A percentile compares a stretch with the other conserved stretches of the same genome.
These are phyloP conservation scores for Brevimyrus niger DNA, from an alignment of 2,113 vertebrate genomes.

Conservation along the genomic window DNA sequence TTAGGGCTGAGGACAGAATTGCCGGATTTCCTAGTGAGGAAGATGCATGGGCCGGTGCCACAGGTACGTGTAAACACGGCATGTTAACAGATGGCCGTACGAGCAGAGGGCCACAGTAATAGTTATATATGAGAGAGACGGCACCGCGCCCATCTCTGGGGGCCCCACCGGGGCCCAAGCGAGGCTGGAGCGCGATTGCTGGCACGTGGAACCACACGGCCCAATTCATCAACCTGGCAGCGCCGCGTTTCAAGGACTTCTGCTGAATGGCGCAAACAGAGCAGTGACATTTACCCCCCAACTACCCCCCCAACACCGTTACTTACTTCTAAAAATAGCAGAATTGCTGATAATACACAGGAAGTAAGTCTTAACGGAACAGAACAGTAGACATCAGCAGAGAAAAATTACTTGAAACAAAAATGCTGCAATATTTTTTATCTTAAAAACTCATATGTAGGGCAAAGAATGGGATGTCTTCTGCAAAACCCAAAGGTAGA, in stretches of 20 bases:
- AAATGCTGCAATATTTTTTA: not conserved
- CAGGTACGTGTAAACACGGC: not conserved
- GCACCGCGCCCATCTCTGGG: not conserved
- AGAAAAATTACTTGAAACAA: slow-evolving; percentile 1
- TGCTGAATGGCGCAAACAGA: not conserved
- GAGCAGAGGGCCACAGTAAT: slow-evolving; percentile 10
- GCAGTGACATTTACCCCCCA: not conserved
- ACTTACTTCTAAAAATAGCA: not conserved
- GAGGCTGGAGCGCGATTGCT: not conserved
- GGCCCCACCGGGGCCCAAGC: not conserved
- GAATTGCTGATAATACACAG: slow-evolving; percentile 5
- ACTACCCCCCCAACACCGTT: not conserved
- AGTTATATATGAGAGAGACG: slow-evolving; percentile 1
- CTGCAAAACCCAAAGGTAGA: not conserved
- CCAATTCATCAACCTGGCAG: slow-evolving; percentile 15
- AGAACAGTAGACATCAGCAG: not conserved
- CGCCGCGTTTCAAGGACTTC: slow-evolving; percentile 17
- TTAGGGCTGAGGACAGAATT: not conserved
- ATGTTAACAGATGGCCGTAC: slow-evolving; percentile 3
- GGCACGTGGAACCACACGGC: not conserved
- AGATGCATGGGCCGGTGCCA: not conserved
- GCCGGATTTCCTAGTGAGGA: not conserved
- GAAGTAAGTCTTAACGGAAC: not conserved
- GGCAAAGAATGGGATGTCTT: too few species aligned
- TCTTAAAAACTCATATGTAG: not conserved